Evolutionary conservation across 2,888 invertebrate species (phyloP), one percentile per base, ranked within the genome.

Genomic region (Kryphioiulus occultus): DNA sequence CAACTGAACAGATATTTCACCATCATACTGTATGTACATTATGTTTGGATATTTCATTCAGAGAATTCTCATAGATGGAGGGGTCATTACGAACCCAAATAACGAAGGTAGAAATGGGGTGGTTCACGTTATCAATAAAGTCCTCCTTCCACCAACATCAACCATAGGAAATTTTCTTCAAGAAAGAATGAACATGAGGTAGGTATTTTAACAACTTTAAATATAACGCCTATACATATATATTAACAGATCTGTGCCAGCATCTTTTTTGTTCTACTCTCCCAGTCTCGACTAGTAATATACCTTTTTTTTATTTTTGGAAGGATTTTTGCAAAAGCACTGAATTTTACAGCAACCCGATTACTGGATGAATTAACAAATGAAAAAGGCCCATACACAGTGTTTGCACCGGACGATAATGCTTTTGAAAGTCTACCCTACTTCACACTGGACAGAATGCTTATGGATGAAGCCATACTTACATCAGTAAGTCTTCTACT

Each of bases 61-160:
- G 78, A 86, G 59, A 35, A 88, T 87, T 44, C 42, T 88, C 19
- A 88, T 89, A 12, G 89, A 89, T 19, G 88, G 87, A 83, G 89
- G 88, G 2, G 86, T 88, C 35, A 87, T 90, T 42, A 35, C 85
- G 30, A 88, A 86, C 19, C 44, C 86, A 0, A 88, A 90, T 88
- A 88, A 88, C 47, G 88, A 86, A 39, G 90, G 89, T 15, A 89
- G 89, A 59, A 90, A 90, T 87, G 90, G 90, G 5, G 88, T 89
- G 19, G 88, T 90, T 39, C 90, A 90, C 42, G 87, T 90, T 0
- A 86, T 90, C 30, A 89, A 90, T 84, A 59, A 88, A 87, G 89
- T 90, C 0, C 78, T 90, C 17, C 59, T 87, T 12, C 89, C 89
- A 12, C 89, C 89, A 22, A 85, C 86, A 42, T 44, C 85, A 22